Evolutionary conservation across 2,888 invertebrate species (phyloP).

Genomic region (Byasa hedistus): DNA sequence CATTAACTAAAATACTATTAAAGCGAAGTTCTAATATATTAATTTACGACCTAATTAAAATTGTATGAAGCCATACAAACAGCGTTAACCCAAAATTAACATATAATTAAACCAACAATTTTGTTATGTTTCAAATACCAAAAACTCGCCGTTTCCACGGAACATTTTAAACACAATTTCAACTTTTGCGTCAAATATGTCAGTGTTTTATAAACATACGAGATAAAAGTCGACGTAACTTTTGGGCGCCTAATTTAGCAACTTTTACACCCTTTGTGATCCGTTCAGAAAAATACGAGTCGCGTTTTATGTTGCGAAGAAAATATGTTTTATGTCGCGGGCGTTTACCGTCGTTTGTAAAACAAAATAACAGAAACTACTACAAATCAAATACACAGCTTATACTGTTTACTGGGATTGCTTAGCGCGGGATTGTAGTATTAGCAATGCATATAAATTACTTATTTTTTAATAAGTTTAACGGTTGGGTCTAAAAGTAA

Average conservation of each 20-base stretch:
- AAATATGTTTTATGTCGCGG: constrained; percentile 28
- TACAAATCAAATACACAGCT: neutral
- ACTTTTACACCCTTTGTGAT: constrained; percentile 30
- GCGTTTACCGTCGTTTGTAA: constrained; percentile 28
- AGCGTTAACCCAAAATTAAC: constrained; percentile 1
- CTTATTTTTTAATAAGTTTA: neutral
- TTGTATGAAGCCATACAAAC: neutral
- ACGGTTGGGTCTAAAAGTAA: no score
- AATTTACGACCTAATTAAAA: neutral
- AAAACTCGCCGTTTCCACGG: neutral
- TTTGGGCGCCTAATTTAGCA: constrained; percentile 33
- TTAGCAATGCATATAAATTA: neutral
- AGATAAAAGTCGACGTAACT: constrained; percentile 31
- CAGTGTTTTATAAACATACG: constrained; percentile 26
- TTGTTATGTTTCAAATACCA: constrained; percentile 2
- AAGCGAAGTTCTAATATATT: neutral
- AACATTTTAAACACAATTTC: constrained; percentile 16
- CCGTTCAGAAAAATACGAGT: constrained; percentile 32
- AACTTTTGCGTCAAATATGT: constrained; percentile 26
- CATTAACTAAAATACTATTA: neutral
- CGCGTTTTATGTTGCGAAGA: constrained; percentile 28
- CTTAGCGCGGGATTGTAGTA: neutral
- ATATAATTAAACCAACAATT: constrained; percentile 18
- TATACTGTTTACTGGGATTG: neutral
- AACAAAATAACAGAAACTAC: constrained; percentile 14